Base-by-base conservation (phyloP, 2,888 invertebrate genomes). In the Lycophotia porphyrea region DNA sequence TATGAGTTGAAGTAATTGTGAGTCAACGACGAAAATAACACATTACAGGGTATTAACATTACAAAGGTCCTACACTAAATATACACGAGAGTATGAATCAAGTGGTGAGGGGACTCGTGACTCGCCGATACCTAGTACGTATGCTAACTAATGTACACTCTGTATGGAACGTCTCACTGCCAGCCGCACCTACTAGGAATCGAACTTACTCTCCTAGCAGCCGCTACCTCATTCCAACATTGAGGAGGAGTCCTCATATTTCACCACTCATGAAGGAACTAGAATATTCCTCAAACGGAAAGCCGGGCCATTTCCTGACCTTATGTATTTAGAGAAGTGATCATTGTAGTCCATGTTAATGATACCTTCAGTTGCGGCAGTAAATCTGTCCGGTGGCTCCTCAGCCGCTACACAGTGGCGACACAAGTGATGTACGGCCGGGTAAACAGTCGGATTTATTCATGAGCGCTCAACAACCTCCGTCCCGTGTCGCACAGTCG, bases 401-500 rank as follows among this genome's bases (percentile, higher is more conserved):
- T 68, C 36, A 68, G 58, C 49, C 39, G 39, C n/a, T n/a, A 18
- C 24, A 39, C n/a, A 34, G 60, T 21, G 34, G 47, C 24, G 61
- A 66, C 71, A 63, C 70, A 44, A 55, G 80, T 78, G 82, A 82
- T 55, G 55, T 64, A 71, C 49, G 85, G 49, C 82, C 64, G 66
- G 63, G 58, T 82, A 49, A 72, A 64, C 65, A 68, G 34, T 15
- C 65, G 74, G 47, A 66, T 75, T 64, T 78, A 82, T 85, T 83
- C 74, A 86, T 80, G 80, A 76, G 76, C 58, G 39, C 47, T n/a
- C 70, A 15, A 18, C 47, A n/a, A 21, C 60, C 47, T 52, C 34
- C 36, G 36, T 58, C 47, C 8, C 31, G 34, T 42, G 21, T 47
- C n/a, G 21, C 31, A 27, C 36, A 44, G n/a, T 47, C n/a, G n/a